These are phyloP conservation scores for Clunio marinus DNA, from an alignment of 2,888 invertebrate species.

Conservation along the genomic window DNA sequence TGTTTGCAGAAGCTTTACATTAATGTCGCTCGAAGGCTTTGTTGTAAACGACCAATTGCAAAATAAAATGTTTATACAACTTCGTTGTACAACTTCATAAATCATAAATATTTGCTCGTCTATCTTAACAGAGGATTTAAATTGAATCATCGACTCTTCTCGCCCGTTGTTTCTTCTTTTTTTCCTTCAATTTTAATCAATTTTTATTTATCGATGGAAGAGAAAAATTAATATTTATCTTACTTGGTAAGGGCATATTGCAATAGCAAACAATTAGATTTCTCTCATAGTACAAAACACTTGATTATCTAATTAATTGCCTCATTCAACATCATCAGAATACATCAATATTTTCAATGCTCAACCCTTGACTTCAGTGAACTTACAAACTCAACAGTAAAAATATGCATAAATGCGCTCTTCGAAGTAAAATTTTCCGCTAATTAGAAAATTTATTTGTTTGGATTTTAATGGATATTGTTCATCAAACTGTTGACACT, in stretches of 20 bases:
- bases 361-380: slow-evolving; percentile 37
- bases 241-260: slow-evolving; percentile 13
- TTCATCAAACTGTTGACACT: slow-evolving; percentile 23
- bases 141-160: slow-evolving; percentile 15
- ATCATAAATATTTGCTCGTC: slow-evolving; percentile 34
- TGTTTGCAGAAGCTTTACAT: slow-evolving; percentile 21
- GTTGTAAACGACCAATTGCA: neutral
- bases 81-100: slow-evolving; percentile 22
- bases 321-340: slow-evolving; percentile 10
- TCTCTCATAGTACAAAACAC: neutral
- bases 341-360: slow-evolving; percentile 24
- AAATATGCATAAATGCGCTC: slow-evolving; percentile 15
- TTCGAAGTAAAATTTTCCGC: neutral
- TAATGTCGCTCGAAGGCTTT: slow-evolving; percentile 13
- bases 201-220: no score
- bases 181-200: no score
- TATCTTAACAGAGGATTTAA: slow-evolving; percentile 16
- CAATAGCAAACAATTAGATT: neutral
- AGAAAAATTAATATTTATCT: no score
- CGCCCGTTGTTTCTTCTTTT: neutral
- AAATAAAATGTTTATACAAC: slow-evolving; percentile 22
- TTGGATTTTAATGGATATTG: slow-evolving; percentile 23
- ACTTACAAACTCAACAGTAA: slow-evolving; percentile 1
- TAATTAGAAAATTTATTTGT: slow-evolving; percentile 36
- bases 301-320: slow-evolving; percentile 37